Percentiles rank a stretch among this genome's conserved stretches.
These are phyloP conservation scores for Drosophila lutescens DNA, from an alignment of 2,888 invertebrate species.

Conservation along the genomic window DNA sequence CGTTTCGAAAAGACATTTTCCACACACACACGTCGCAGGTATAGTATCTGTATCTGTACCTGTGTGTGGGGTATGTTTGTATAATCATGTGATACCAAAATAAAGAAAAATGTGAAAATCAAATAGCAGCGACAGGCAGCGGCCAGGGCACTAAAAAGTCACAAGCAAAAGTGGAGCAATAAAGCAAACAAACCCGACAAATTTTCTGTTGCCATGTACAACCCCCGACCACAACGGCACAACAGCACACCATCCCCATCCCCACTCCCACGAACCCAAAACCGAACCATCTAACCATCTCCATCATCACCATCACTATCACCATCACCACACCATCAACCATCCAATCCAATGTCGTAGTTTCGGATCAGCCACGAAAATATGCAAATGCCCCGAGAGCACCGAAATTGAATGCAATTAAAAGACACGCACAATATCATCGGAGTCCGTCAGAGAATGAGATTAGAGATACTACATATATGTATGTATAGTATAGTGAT, in stretches of 20 bases:
- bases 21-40: constrained; percentile 23
- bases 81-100: constrained; percentile 78
- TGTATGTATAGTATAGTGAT: too few species aligned
- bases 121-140: constrained; percentile 70
- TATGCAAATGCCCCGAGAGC: constrained; percentile 31
- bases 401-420: constrained; percentile 23
- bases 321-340: neutral
- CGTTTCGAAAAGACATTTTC: constrained; percentile 76
- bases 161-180: constrained; percentile 79
- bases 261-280: neutral
- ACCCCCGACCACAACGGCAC: constrained; percentile 24
- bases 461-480: neutral
- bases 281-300: constrained; percentile 6
- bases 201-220: constrained; percentile 54
- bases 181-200: constrained; percentile 75
- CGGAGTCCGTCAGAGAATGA: neutral
- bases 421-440: constrained; percentile 22
- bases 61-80: constrained; percentile 50
- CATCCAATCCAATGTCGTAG: constrained; percentile 19
- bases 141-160: constrained; percentile 74
- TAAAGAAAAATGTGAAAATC: constrained; percentile 81
- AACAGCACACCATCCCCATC: constrained; percentile 19
- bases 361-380: constrained; percentile 26
- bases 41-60: constrained; percentile 8
- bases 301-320: constrained; percentile 3